phyloP scores from a whole-genome alignment of 2,113 vertebrate genomes.

The Misgurnus mizolepis region DNA sequence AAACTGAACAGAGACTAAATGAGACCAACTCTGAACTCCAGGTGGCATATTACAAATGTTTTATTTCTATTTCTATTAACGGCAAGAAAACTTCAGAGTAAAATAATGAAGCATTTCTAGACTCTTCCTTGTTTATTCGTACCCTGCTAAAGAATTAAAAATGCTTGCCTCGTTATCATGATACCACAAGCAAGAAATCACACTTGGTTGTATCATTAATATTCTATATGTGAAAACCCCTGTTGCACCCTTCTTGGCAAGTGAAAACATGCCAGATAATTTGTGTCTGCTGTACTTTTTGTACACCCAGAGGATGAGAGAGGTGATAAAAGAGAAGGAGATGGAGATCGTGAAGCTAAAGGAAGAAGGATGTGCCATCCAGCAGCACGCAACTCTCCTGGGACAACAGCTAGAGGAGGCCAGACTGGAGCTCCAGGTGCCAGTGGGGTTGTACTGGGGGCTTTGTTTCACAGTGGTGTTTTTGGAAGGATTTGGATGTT shows the following conservation, averaged over 20 bases:
- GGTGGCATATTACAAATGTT: slow-evolving; percentile 55
- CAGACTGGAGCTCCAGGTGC: slow-evolving; percentile 50
- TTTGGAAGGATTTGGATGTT: background rate
- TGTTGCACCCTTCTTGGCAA: background rate
- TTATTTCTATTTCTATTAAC: background rate
- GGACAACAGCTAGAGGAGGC: slow-evolving; percentile 37
- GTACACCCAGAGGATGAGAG: slow-evolving; percentile 40
- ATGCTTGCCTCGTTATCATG: background rate
- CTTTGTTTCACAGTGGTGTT: background rate
- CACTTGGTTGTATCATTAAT: background rate
- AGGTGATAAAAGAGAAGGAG: slow-evolving; percentile 28
- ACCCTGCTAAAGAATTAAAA: background rate
- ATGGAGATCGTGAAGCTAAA: slow-evolving; percentile 39
- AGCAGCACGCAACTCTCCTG: slow-evolving; percentile 35
- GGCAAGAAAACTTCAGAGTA: no score
- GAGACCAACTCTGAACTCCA: slow-evolving; percentile 65
- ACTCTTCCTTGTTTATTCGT: background rate
- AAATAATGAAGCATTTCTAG: no score
- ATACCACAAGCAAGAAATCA: background rate
- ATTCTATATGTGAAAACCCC: background rate
- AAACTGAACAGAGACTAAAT: slow-evolving; percentile 64
- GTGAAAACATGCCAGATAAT: background rate
- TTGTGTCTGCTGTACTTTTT: background rate
- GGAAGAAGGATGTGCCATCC: slow-evolving; percentile 42
- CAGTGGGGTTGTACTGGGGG: background rate